These are phyloP conservation scores for Porites australiensis DNA, from an alignment of 64 coral and sea anemone species.

Conservation along the genomic window DNA sequence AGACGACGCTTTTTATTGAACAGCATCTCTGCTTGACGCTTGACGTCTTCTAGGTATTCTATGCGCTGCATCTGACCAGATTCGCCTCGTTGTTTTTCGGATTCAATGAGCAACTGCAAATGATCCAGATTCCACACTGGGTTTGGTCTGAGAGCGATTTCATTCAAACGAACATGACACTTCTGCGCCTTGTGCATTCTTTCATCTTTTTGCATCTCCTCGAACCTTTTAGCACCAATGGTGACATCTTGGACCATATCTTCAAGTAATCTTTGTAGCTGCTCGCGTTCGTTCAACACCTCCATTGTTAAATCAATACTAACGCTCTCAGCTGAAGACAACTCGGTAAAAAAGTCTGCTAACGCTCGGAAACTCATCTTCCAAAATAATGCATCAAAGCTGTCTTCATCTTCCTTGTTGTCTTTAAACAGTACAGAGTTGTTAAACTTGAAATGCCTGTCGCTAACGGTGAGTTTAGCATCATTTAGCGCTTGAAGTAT, in stretches of 20 bases:
- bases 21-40: slow-evolving; percentile 11
- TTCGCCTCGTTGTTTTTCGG: neutral
- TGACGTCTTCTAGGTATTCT: neutral
- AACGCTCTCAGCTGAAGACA: too few species aligned
- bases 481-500: slow-evolving; percentile 21
- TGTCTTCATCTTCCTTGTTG: neutral
- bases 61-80: neutral
- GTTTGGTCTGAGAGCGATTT: slow-evolving; percentile 43
- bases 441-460: slow-evolving; percentile 37
- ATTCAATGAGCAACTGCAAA: slow-evolving; percentile 33
- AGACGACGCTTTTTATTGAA: neutral
- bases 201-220: slow-evolving; percentile 22
- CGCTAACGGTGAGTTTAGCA: neutral
- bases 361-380: neutral
- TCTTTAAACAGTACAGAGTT: slow-evolving; percentile 41
- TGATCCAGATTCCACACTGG: slow-evolving; percentile 3
- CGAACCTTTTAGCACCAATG: too few species aligned
- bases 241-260: too few species aligned
- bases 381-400: slow-evolving; percentile 46
- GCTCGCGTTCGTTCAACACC: too few species aligned
- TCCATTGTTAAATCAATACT: too few species aligned
- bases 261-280: too few species aligned
- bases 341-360: too few species aligned
- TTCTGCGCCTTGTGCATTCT: neutral
- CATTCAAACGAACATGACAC: neutral